Evolutionary conservation across 1,140 invertebrate species (phyloP).

Genomic region (Diorhabda sublineata): DNA sequence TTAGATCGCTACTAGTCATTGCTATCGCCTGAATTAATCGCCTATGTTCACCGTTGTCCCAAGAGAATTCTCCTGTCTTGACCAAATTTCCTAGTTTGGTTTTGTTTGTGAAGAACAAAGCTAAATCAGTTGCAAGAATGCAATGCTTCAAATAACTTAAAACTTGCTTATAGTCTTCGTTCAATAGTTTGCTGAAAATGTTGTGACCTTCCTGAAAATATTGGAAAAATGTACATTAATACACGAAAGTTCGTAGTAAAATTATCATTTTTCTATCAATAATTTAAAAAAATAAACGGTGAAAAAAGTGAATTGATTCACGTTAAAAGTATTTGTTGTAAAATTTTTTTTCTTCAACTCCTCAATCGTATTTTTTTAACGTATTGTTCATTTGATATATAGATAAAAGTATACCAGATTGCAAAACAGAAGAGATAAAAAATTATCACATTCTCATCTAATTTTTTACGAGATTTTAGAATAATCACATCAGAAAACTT

Average conservation of each 20-base stretch:
- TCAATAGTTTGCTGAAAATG: slow-evolving; percentile 70
- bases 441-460: too few relatives aligned
- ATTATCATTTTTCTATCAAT: not conserved
- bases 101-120: slow-evolving; percentile 74
- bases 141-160: slow-evolving; percentile 72
- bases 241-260: not conserved
- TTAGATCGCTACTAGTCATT: slow-evolving; percentile 82
- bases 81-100: slow-evolving; percentile 59
- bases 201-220: slow-evolving; percentile 69
- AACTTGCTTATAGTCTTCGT: slow-evolving; percentile 73
- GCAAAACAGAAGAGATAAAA: too few relatives aligned
- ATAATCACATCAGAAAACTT: too few relatives aligned
- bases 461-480: too few relatives aligned
- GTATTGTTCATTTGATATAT: too few relatives aligned
- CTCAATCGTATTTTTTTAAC: too few relatives aligned
- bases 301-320: too few relatives aligned
- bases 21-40: slow-evolving; percentile 65
- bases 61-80: slow-evolving; percentile 56
- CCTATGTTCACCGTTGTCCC: slow-evolving; percentile 60
- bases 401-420: too few relatives aligned
- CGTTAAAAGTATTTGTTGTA: too few relatives aligned
- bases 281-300: too few relatives aligned
- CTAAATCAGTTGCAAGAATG: slow-evolving; percentile 80
- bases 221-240: not conserved
- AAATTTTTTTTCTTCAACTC: too few relatives aligned